Evolutionary conservation across 1,140 invertebrate species (phyloP), one percentile per base, ranked within the genome.

Genomic region (Euura saliciscinereae): DNA sequence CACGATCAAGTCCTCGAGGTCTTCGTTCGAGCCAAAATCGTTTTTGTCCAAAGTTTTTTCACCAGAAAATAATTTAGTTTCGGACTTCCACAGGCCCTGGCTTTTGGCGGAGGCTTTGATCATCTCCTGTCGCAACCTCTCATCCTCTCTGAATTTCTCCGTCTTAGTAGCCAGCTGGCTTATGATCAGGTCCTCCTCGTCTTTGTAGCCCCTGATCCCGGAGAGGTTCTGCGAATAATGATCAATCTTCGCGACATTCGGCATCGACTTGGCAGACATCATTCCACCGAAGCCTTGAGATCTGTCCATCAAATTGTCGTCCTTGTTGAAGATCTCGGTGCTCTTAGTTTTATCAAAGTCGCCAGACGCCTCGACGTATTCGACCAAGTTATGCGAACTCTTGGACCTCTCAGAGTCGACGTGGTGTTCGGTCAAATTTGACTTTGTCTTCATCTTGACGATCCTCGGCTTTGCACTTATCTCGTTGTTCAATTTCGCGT

Each of bases 241-340:
- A 44, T 43, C 72, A 46, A 45, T 71, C 28, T 78, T 79, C 0
- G 79, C 74, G 5, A 86, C 83, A 64, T 86, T 85, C 0, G 85
- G 85, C 6, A 86, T 82, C 6, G 85, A 86, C 66, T 85, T 83
- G 0, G 82, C 84, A 0, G 83, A 77, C n/a, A 73, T 81, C 13
- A 85, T 69, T 0, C 76, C 75, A 8, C 73, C 70, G 64, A 78
- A 72, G 43, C 75, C 76, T 10, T 78, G 45, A 8, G 59, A 68
- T 3, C 70, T 43, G 2, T 67, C 68, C n/a, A 8, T n/a, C 44
- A 43, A 74, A 6, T 65, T 69, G 6, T 68, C 59, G 8, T 75
- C 68, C 7, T 72, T 65, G 44, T 76, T 75, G 4, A 78, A 70
- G 8, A 10, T 71, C 65, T 76, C 72, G 1, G 69, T 75, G 74